Conservation (phyloP, 2,797 vertebrate genomes). For the Carcharodon carcharias region DNA sequence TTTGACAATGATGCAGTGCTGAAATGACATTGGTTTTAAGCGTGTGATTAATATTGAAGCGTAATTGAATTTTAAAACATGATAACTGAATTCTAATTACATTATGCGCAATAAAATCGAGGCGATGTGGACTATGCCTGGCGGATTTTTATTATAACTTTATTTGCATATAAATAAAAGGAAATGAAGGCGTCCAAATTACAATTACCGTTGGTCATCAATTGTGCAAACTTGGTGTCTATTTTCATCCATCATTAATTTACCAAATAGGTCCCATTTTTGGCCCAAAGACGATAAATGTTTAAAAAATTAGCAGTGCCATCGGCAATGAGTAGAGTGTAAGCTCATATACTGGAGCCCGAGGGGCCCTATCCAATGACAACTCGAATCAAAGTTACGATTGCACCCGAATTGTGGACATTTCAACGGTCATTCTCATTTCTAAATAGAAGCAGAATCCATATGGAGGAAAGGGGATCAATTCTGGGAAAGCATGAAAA, state of each 20-base stretch:
- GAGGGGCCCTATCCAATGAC: not conserved
- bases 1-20: slow-evolving; percentile 2
- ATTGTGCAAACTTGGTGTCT: not conserved
- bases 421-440: not conserved
- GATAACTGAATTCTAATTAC: not conserved
- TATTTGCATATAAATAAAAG: slow-evolving; percentile 9
- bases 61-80: not conserved
- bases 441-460: not conserved
- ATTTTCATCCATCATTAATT: not conserved
- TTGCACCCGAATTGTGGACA: not conserved
- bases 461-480: not conserved
- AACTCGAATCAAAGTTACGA: not conserved
- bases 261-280: not conserved
- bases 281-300: not conserved
- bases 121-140: not conserved
- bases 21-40: not conserved
- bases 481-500: not conserved
- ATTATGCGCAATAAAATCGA: not conserved
- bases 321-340: not conserved
- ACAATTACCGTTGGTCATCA: not conserved
- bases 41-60: not conserved
- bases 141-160: not conserved
- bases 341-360: not conserved
- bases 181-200: not conserved
- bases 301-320: not conserved